Base-by-base conservation (phyloP, 2,797 vertebrate species). In the Decapterus maruadsi region DNA sequence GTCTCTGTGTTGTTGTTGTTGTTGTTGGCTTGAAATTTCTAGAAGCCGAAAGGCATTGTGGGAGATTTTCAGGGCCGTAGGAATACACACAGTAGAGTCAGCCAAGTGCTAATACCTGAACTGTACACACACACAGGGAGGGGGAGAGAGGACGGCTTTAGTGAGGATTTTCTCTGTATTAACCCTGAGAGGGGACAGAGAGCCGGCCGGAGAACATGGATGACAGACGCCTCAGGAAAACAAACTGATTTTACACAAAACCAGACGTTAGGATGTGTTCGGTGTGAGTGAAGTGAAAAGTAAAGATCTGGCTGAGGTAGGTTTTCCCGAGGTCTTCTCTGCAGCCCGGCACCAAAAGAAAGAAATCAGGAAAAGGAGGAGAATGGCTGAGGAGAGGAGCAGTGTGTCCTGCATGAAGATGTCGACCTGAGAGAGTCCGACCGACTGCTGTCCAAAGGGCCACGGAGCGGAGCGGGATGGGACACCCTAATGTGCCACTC, bases 81-180 rank as follows among this genome's bases (percentile, higher is more conserved):
- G 73, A 86, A 79, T 51, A 76, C 66, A 63, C 69, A 38, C 63
- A 67, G 78, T 77, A 46, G 42, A 76, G 76, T 85, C 80, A 85
- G 76, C 87, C 82, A 84, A 78, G 83, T 68, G 75, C 79, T 90
- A 92, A 92, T 88, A 64, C 90, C 81, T 72, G 59, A 58, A 63
- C 72, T 31, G 56, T 54, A 46, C 65, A 36, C 46, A 50, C 45
- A 50, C 42, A 40, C 2, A 0, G 12, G 40, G 63, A 17, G 51
- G 48, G 50, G 48, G 68, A 34, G 77, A n/a, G 72, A 20, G 79
- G 70, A 16, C 43, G 66, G 91, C 79, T 87, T 93, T 90, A 86
- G 68, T 13, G 71, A 68, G 91, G 93, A 93, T 92, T 92, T 90
- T 69, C 85, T 80, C 14, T 65, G 73, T 51, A 77, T 89, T 92